Evolutionary conservation across 2,888 invertebrate genomes (phyloP).

Genomic region (Ptycholaimellus sp.): DNA sequence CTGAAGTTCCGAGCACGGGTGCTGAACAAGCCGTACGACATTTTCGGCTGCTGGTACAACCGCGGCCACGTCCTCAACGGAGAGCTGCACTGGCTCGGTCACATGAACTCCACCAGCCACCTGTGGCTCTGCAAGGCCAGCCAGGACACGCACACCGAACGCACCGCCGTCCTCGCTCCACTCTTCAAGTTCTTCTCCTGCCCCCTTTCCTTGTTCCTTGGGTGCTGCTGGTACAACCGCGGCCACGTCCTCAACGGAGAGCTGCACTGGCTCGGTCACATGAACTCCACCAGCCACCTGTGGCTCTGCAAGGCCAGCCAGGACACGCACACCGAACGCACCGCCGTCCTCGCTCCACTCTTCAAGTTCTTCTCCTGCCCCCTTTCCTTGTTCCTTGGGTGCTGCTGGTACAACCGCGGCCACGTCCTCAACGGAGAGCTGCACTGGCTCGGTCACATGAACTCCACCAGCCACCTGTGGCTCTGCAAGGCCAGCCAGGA

Average conservation of each 20-base stretch:
- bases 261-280: slow-evolving; percentile 50
- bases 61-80: slow-evolving; percentile 54
- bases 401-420: slow-evolving; percentile 61
- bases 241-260: slow-evolving; percentile 53
- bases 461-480: slow-evolving; percentile 37
- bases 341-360: slow-evolving; percentile 48
- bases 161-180: slow-evolving; percentile 49
- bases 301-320: slow-evolving; percentile 61
- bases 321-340: slow-evolving; percentile 50
- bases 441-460: slow-evolving; percentile 46
- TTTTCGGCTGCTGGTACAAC: slow-evolving; percentile 68
- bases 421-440: slow-evolving; percentile 54
- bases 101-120: slow-evolving; percentile 28
- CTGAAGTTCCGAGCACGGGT: slow-evolving; percentile 31
- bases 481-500: slow-evolving; percentile 59
- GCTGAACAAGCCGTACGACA: slow-evolving; percentile 57
- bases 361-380: no score
- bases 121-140: slow-evolving; percentile 58
- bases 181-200: slow-evolving; percentile 32
- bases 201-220: no score
- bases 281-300: slow-evolving; percentile 30
- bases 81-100: slow-evolving; percentile 52
- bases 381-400: no score
- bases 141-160: slow-evolving; percentile 52
- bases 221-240: slow-evolving; percentile 67